Percentiles rank a stretch among this genome's conserved stretches.
phyloP scores from a whole-genome alignment of 2,797 vertebrate genomes.

The Emys orbicularis region DNA sequence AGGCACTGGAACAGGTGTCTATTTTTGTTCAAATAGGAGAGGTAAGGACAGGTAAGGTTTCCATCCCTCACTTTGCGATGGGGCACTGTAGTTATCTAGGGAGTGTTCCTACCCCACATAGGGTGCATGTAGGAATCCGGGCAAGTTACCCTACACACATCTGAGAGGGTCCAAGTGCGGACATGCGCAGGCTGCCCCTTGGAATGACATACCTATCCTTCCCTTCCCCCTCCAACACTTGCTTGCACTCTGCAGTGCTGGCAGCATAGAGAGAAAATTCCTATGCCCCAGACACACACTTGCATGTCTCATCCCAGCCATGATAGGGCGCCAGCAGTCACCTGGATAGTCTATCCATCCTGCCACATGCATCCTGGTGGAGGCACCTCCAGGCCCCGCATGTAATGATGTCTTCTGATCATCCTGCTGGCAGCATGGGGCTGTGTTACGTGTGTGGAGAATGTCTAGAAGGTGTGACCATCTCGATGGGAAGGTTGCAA shows the following conservation, averaged over 20 bases:
- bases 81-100: neutral
- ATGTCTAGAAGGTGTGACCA: neutral
- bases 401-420: neutral
- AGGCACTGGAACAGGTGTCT: neutral
- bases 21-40: neutral
- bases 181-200: neutral
- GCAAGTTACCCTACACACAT: neutral
- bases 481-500: neutral
- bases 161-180: neutral
- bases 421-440: neutral
- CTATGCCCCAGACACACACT: neutral
- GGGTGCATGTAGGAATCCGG: neutral
- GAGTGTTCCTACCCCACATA: neutral
- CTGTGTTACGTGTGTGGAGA: neutral
- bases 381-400: neutral
- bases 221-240: neutral
- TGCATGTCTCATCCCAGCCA: neutral
- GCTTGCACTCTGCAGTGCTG: neutral
- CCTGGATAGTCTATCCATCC: neutral
- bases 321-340: neutral
- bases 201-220: neutral
- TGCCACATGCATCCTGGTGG: neutral
- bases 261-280: neutral
- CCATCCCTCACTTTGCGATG: neutral
- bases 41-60: neutral